Conservation (phyloP, 2,113 vertebrate genomes). For the Leucopsar rothschildi region DNA sequence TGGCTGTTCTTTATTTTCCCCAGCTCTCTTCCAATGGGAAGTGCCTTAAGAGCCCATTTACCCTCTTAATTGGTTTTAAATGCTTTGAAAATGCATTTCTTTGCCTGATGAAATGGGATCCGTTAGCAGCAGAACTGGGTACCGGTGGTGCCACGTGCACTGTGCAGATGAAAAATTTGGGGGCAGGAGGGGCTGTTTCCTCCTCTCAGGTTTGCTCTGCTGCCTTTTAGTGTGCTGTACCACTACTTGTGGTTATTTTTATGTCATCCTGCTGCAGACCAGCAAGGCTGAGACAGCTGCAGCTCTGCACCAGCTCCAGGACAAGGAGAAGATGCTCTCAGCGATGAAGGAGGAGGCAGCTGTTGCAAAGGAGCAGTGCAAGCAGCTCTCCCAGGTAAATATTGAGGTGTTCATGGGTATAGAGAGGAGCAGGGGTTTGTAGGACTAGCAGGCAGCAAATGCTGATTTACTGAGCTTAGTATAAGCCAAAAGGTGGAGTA, state of each 20-base stretch:
- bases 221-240: background rate
- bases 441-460: background rate
- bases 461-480: background rate
- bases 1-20: background rate
- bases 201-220: background rate
- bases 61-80: background rate
- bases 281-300: constrained; percentile 80
- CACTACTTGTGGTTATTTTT: background rate
- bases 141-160: rapidly evolving
- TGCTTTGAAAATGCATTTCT: background rate
- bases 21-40: background rate
- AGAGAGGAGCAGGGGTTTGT: background rate
- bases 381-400: constrained; percentile 91
- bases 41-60: constrained; percentile 43
- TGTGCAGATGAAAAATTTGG: rapidly evolving
- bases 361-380: constrained; percentile 90
- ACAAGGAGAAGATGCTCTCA: constrained; percentile 85
- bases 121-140: background rate
- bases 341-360: constrained; percentile 87
- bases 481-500: background rate
- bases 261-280: constrained; percentile 63
- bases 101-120: background rate
- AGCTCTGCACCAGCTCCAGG: constrained; percentile 81
- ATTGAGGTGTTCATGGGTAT: rapidly evolving
- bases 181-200: background rate